Evolutionary conservation across 2,113 vertebrate genomes (phyloP), one percentile per base, ranked within the genome.

Genomic region (Sinocyclocheilus rhinocerous): DNA sequence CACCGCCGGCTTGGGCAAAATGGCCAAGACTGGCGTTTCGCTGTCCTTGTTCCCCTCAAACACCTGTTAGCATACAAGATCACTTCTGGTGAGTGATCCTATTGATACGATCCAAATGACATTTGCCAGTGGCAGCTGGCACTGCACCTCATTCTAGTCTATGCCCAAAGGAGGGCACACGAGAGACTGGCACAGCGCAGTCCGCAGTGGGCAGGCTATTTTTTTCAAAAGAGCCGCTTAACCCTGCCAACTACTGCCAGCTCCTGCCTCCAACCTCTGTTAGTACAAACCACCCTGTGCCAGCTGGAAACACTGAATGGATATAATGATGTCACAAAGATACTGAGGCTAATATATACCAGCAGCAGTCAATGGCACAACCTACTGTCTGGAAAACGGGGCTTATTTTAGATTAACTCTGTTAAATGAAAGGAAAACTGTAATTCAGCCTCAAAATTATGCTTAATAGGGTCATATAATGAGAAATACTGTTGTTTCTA

Each of bases 11-110:
- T 95, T 92, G 0, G 95, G 94, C 72, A 99, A 96, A 81, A 96
- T 93, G 0, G 94, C 96, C 88, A 97, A 91, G 78, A 99, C 95
- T 0, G 98, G 96, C 0, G 96, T 97, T 90, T 98, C 97, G 69
- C 95, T 93, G 83, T 98, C 96, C 90, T 95, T 96, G 0, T 97
- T 99, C 29, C 96, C 97, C 0, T 95, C 95, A 91, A 97, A 99
- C 83, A 96, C 92, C 98, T 99, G 85, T 22, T 75, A 33, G 52
- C 39, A 85, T n/a, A 61, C 36, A 85, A 78, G 29, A 87, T 15
- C 26, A 80, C 15, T 55, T 22, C 78, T 36, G 63, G 16, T 57
- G 48, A 70, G 75, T 22, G 29, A 79, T 86, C 3, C 69, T 81
- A 16, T 57, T 84, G 63, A 79, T 73, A 18, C 8, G 48, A 42